These are phyloP conservation scores for Drosophila nebulosa DNA, from an alignment of 1,140 invertebrate species.

Conservation along the genomic window DNA sequence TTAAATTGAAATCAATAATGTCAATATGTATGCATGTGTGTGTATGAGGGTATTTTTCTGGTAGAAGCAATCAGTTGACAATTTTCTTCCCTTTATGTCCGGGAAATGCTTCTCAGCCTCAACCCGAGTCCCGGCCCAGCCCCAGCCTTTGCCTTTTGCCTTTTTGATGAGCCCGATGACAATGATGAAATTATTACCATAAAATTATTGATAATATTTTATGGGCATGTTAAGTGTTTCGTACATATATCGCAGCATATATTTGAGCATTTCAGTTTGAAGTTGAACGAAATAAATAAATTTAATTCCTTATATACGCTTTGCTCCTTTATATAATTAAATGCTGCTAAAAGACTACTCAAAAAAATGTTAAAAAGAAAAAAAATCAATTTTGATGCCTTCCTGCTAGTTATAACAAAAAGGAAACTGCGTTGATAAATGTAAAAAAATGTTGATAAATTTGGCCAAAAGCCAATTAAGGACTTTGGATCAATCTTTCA, in stretches of 20 bases:
- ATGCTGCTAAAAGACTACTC: too few species aligned
- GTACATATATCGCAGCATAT: background rate
- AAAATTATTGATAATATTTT: constrained; percentile 7
- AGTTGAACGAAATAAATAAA: background rate
- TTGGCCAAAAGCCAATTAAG: too few species aligned
- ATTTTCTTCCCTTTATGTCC: background rate
- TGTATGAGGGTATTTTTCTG: background rate
- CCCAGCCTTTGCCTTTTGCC: background rate
- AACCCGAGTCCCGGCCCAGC: too few species aligned
- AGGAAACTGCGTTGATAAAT: background rate
- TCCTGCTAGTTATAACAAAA: too few species aligned
- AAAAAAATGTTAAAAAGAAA: too few species aligned
- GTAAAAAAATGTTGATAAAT: background rate
- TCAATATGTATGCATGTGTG: constrained; percentile 31
- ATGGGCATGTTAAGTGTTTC: background rate
- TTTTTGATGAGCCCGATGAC: constrained; percentile 4
- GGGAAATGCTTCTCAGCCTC: background rate
- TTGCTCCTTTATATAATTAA: background rate
- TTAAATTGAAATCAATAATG: constrained; percentile 71
- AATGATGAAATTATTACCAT: constrained; percentile 12
- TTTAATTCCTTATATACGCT: background rate
- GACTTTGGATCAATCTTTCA: too few species aligned
- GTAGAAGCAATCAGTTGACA: constrained; percentile 8
- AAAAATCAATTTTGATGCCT: too few species aligned
- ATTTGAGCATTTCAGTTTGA: background rate